Base-by-base conservation (phyloP, 2,797 vertebrate species). In the Catharus ustulatus region DNA sequence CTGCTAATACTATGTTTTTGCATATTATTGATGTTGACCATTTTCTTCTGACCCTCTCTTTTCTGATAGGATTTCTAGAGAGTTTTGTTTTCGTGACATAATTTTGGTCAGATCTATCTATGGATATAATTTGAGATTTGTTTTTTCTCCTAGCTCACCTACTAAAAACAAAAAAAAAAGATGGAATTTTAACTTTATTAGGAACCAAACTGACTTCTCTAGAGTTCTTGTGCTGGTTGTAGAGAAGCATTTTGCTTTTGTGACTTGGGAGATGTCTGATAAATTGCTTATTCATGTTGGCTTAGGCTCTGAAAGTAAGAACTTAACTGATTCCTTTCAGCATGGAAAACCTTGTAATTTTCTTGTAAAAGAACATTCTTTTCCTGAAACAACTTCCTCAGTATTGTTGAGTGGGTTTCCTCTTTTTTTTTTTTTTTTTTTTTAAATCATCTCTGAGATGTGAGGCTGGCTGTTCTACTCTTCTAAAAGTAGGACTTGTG, bases 381-480 rank as follows among this genome's bases (percentile, higher is more conserved):
- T 90, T 80, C 69, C 54, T 67, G 66, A 84, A 92, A 74, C 12
- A 45, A 69, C 36, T 80, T 52, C 24, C 34, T 77, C 16, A n/a
- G 57, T 62, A 36, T 66, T 83, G 71, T 45, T 49, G 21, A 30
- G 34, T 30, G 19, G 3, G 4, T 71, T 82, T 78, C 59, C 43
- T 72, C 32, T n/a, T 0, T 2, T 24, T 71, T 72, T 67, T 72
- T 0, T 2, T 24, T 72, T 73, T 68, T 72, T 13, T 24, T 72
- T 73, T 68, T 72, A 13, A 2, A 23, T 58, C 10, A 26, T 62
- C 30, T 48, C 27, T 64, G 46, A 17, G 11, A 11, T 7, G 11
- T 48, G 32, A 86, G 16, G 14, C 5, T 46, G 67, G 26, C 17
- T 83, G 18, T 80, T 51, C 24, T 66, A 18, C 36, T 73, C 8